These are phyloP conservation scores for Tribolium madens DNA, from an alignment of 1,140 invertebrate genomes.

Conservation along the genomic window DNA sequence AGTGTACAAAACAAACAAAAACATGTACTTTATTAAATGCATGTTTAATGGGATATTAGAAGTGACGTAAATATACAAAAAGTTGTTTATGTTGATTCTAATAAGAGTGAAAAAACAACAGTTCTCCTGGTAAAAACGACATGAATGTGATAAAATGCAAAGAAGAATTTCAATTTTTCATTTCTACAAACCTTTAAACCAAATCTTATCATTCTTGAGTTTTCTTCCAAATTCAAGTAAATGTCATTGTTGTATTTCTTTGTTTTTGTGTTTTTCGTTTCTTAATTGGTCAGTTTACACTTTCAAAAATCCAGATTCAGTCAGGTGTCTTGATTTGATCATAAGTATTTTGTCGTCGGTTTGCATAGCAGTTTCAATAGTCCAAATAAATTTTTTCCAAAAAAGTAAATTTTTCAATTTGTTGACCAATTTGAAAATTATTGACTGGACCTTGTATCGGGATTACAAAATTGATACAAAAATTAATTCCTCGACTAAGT, in stretches of 20 bases:
- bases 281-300: background rate
- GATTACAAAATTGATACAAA: background rate
- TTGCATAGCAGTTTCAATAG: background rate
- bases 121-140: background rate
- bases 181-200: background rate
- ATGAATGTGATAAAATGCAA: background rate
- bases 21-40: background rate
- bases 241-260: background rate
- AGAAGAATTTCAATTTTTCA: no score
- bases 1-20: no score
- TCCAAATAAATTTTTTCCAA: background rate
- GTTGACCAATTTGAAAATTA: background rate
- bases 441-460: background rate
- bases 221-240: background rate
- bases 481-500: background rate
- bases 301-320: background rate
- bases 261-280: background rate
- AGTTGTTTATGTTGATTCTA: background rate
- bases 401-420: background rate
- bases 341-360: background rate
- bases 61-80: background rate
- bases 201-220: background rate
- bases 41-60: background rate
- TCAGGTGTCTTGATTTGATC: background rate
- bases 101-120: background rate